phyloP scores from a whole-genome alignment of 2,888 invertebrate species.

The Protonemura montana region DNA sequence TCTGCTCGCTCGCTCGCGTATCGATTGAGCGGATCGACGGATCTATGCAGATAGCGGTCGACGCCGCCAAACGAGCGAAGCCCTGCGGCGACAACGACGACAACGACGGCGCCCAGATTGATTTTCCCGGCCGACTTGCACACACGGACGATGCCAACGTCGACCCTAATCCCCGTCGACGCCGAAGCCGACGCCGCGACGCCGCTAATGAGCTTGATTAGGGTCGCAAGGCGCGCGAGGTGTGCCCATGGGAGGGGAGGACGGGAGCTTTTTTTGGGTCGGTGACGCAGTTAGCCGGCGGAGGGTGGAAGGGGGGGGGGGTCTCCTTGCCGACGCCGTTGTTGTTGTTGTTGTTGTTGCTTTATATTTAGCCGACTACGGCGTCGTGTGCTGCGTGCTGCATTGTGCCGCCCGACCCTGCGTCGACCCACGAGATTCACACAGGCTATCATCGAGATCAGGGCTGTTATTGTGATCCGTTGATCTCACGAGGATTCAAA shows the following conservation, averaged over 20 bases:
- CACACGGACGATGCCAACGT: too few species aligned
- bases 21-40: too few species aligned
- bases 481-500: too few species aligned
- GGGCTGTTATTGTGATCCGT: too few species aligned
- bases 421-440: too few species aligned
- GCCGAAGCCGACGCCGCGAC: not conserved
- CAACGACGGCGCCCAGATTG: not conserved
- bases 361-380: not conserved
- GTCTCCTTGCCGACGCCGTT: not conserved
- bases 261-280: not conserved
- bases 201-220: slow-evolving; percentile 2
- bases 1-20: too few species aligned
- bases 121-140: not conserved
- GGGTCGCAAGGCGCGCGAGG: not conserved
- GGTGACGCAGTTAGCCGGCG: not conserved
- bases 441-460: too few species aligned
- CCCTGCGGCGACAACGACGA: too few species aligned
- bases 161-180: not conserved
- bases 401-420: too few species aligned
- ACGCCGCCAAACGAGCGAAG: too few species aligned
- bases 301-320: too few species aligned
- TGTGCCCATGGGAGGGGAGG: not conserved
- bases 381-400: not conserved
- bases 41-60: too few species aligned
- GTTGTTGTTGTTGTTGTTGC: not conserved